Percentiles rank a stretch among this genome's conserved stretches.
These are phyloP conservation scores for Rhynchotus rufescens DNA, from an alignment of 2,797 vertebrate species.

Conservation along the genomic window DNA sequence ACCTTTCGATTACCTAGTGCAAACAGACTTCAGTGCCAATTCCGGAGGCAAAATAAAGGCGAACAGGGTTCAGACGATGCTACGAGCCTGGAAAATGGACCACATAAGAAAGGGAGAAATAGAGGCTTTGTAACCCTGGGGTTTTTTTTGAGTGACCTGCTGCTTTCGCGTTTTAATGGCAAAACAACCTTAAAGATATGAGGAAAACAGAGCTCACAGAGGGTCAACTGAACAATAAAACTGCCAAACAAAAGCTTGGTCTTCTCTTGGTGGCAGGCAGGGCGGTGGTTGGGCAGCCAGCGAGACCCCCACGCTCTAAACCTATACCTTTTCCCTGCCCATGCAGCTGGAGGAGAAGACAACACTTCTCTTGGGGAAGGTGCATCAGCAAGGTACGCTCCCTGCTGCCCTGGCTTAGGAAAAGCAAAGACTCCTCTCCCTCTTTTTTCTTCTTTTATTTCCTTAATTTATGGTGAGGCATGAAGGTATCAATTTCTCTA, in stretches of 20 bases:
- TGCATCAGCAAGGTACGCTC: fast-evolving
- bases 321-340: not conserved
- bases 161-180: constrained; percentile 2
- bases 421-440: not conserved
- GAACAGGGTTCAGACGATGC: constrained; percentile 59
- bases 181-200: constrained; percentile 1
- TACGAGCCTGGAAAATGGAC: constrained; percentile 66
- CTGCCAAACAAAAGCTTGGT: not conserved
- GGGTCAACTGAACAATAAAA: not conserved
- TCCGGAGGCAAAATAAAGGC: constrained; percentile 54
- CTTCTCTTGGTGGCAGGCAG: not conserved
- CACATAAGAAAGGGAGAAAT: constrained; percentile 51
- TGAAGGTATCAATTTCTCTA: not conserved
- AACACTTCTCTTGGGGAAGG: not conserved
- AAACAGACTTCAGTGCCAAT: constrained; percentile 42
- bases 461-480: not conserved
- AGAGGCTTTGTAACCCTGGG: constrained; percentile 41
- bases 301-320: not conserved
- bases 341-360: not conserved
- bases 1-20: constrained; percentile 49
- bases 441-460: not conserved
- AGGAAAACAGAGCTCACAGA: not conserved
- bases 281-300: not conserved
- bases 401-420: not conserved
- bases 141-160: not conserved